A percentile compares a stretch with the other conserved stretches of the same genome.
phyloP scores from a whole-genome alignment of 2,113 vertebrate genomes.

The Addax nasomaculatus region DNA sequence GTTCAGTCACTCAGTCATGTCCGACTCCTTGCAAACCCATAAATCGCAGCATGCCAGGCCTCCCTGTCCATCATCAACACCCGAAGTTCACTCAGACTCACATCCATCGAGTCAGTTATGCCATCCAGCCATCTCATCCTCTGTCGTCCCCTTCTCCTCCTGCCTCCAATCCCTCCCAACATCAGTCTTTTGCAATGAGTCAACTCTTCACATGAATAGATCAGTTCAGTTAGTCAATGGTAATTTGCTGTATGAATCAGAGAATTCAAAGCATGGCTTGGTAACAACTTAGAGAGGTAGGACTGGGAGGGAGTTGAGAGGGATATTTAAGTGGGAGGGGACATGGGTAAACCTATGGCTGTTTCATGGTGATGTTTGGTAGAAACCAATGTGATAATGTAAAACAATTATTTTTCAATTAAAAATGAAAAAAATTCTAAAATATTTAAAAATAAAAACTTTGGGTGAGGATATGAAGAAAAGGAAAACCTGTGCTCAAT shows the following conservation, averaged over 20 bases:
- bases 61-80: no score
- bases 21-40: no score
- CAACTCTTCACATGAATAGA: no score
- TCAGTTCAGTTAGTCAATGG: not conserved
- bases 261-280: not conserved
- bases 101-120: no score
- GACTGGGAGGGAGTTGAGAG: not conserved
- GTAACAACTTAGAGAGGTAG: not conserved
- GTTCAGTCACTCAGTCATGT: no score
- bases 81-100: no score
- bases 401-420: not conserved
- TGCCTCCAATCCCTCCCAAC: no score
- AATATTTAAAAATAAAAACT: not conserved
- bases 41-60: no score
- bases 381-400: not conserved
- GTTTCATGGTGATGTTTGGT: not conserved
- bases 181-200: no score
- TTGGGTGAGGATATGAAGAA: not conserved
- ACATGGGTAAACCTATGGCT: not conserved
- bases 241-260: not conserved
- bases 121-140: no score
- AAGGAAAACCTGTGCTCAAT: not conserved
- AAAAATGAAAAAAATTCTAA: not conserved
- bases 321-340: not conserved
- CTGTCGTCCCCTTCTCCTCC: no score